Conservation (phyloP, 2,797 vertebrate genomes). For the Pangasius macronema region DNA sequence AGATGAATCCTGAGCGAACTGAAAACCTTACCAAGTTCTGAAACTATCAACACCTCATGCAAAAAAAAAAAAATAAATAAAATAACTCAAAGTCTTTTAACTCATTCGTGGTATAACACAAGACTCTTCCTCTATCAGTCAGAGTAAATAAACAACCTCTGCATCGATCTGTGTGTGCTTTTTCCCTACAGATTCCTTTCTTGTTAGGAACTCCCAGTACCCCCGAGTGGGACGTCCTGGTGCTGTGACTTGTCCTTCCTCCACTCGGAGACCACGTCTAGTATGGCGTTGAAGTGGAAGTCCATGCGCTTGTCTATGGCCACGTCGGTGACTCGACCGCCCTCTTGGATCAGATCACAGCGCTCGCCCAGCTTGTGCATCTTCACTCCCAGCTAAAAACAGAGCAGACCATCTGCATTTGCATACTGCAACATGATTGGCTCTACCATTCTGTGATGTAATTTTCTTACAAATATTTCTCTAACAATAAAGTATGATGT, state of each 20-base stretch:
- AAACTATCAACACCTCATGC: background rate
- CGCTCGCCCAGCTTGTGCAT: constrained; percentile 94
- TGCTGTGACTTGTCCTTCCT: constrained; percentile 94
- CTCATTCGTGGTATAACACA: background rate
- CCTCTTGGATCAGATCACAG: constrained; percentile 96
- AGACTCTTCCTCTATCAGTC: background rate
- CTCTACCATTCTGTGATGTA: background rate
- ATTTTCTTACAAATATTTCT: background rate
- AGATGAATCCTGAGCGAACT: background rate
- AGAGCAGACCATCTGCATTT: background rate
- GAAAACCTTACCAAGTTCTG: background rate
- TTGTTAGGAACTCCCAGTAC: constrained; percentile 64
- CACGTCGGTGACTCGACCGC: constrained; percentile 87
- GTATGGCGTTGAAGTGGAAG: constrained; percentile 98
- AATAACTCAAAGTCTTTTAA: background rate
- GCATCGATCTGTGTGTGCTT: background rate
- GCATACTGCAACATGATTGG: background rate
- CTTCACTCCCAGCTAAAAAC: constrained; percentile 87
- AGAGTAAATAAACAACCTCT: background rate
- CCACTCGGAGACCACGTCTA: constrained; percentile 97
- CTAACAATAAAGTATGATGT: background rate
- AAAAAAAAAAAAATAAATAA: background rate
- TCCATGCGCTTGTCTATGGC: constrained; percentile 98
- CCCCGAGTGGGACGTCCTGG: constrained; percentile 91
- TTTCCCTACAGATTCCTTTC: background rate